These are phyloP conservation scores for Salvelinus alpinus DNA, from an alignment of 2,113 vertebrate genomes.

Conservation along the genomic window DNA sequence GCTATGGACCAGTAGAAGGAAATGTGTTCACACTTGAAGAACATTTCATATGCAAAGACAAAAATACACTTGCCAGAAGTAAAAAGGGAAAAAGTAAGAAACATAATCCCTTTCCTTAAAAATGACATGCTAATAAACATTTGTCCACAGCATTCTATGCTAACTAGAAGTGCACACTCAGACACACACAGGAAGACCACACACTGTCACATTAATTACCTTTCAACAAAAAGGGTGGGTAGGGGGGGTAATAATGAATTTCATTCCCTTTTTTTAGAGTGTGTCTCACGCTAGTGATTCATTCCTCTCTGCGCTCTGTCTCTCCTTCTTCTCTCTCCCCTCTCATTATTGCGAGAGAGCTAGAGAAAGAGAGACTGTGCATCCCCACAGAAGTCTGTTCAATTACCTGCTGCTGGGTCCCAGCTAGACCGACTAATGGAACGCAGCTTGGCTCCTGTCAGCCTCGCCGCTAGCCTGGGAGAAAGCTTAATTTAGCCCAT, in stretches of 20 bases:
- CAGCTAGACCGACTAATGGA: conserved; percentile 77
- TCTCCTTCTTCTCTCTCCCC: conserved; percentile 49
- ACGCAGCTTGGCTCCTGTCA: conserved; percentile 78
- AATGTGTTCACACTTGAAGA: too few relatives aligned
- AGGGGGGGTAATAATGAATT: conserved; percentile 49
- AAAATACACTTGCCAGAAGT: too few relatives aligned
- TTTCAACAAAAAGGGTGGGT: conserved; percentile 36
- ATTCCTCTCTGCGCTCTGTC: conserved; percentile 9
- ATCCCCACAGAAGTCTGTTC: conserved; percentile 73
- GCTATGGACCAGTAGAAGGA: too few relatives aligned
- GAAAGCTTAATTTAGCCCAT: conserved; percentile 76
- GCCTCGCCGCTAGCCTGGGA: conserved; percentile 62
- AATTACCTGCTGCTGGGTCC: conserved; percentile 79
- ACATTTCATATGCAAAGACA: too few relatives aligned
- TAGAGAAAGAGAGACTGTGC: conserved; percentile 47
- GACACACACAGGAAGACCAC: conserved; percentile 15
- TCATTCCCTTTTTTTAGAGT: conserved; percentile 16
- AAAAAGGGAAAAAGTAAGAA: too few relatives aligned
- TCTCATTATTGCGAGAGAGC: conserved; percentile 18
- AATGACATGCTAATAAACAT: neutral
- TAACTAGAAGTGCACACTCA: neutral
- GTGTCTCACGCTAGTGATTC: conserved; percentile 20
- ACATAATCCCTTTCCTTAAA: neutral
- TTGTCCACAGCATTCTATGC: conserved; percentile 27
- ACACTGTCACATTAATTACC: conserved; percentile 61